Conservation (phyloP, 2,888 invertebrate species). For the Metacarcinus magister region DNA sequence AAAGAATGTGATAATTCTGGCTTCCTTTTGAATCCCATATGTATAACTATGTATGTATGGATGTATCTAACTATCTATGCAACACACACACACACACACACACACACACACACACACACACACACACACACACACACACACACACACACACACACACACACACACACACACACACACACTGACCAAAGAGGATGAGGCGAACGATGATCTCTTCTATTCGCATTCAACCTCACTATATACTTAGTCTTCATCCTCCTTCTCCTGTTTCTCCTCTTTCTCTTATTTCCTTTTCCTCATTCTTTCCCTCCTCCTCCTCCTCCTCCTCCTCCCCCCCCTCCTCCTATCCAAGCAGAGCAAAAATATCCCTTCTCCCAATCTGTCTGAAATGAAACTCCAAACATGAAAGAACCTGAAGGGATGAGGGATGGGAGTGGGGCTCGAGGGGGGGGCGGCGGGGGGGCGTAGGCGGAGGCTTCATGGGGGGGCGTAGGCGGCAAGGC, state of each 20-base stretch:
- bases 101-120: too few relatives aligned
- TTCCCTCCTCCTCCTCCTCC: too few relatives aligned
- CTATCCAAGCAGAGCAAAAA: background rate
- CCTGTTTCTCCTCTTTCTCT: background rate
- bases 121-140: conserved; percentile 18
- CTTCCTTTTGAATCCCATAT: too few relatives aligned
- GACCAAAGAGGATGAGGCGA: background rate
- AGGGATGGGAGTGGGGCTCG: background rate
- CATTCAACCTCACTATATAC: background rate
- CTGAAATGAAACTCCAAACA: conserved; percentile 39
- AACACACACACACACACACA: too few relatives aligned
- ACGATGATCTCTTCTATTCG: background rate
- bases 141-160: conserved; percentile 39
- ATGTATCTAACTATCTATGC: too few relatives aligned
- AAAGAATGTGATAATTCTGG: too few relatives aligned
- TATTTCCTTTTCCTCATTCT: too few relatives aligned
- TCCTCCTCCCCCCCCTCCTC: background rate
- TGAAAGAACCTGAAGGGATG: conserved; percentile 28
- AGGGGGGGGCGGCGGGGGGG: background rate
- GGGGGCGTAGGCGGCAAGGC: background rate
- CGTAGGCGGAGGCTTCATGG: too few relatives aligned
- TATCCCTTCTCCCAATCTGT: conserved; percentile 34
- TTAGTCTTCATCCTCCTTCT: background rate
- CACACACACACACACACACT: conserved; percentile 27
- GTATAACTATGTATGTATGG: too few relatives aligned